Base-by-base conservation (phyloP, 53 echinoderm and acorn worm species). In the Crossaster papposus region DNA sequence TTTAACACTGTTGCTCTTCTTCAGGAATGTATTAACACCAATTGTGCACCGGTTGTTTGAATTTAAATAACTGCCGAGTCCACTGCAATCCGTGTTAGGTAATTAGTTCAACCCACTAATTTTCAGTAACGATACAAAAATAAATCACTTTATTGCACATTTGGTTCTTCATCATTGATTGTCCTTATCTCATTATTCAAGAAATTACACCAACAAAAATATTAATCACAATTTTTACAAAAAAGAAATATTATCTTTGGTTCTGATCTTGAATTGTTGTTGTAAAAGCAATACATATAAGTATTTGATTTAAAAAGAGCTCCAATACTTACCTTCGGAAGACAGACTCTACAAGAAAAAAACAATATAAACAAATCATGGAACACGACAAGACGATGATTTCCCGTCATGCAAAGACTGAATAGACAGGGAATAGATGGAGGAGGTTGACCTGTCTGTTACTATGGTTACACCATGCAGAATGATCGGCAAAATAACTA, bases 111-210 rank as follows among this genome's bases (percentile, higher is more conserved):
- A 81, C 34, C 79, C 89, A 89, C 74, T 89, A 73, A 54, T 72
- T 78, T 80, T 84, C 91, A 83, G 62, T 89, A 83, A 91, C 85
- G 51, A 90, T 94, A 94, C 83, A 83, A 94, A 93, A 93, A 94
- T 91, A 91, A 94, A 94, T 89, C 89, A 94, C 74, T 94, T 94
- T 94, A 94, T 94, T 94, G 94, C 94, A 94, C 94, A 89, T 91
- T 63, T 88, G 51, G 54, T 83, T 77, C 65, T 70, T 84, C 78
- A 84, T 84, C 36, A 84, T 30, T 72, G 71, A 84, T 84, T 51
- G 35, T 72, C 84, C 36, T 72, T 13, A 44, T 80, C 58, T 80
- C 80, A 80, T 37, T 84, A 72, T 72, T 31, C 38, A 68, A 62
- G 36, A 62, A 84, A 72, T 36, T 84, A 72, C 52, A 84, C 72